These are phyloP conservation scores for Periparus ater DNA, from an alignment of 2,797 vertebrate genomes.

Conservation along the genomic window DNA sequence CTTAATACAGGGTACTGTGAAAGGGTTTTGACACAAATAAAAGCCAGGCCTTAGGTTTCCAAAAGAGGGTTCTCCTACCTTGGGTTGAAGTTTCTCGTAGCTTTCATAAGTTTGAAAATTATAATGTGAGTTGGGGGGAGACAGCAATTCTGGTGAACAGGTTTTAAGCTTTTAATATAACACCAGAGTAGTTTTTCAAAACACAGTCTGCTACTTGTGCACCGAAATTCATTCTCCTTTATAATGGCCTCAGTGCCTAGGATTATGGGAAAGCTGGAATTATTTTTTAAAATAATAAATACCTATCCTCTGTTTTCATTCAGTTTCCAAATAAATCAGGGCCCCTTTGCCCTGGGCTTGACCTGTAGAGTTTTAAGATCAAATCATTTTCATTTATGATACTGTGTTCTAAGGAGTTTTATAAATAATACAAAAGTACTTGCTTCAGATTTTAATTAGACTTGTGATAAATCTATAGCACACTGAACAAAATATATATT, in stretches of 20 bases:
- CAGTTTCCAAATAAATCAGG: not conserved
- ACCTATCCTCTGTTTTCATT: not conserved
- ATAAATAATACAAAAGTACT: not conserved
- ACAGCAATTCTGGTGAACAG: not conserved
- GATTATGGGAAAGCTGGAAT: not conserved
- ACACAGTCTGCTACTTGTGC: not conserved
- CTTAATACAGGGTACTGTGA: not conserved
- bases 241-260: not conserved
- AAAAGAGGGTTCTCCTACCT: not conserved
- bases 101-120: not conserved
- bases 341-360: not conserved
- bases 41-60: not conserved
- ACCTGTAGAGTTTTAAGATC: not conserved
- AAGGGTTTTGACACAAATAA: not conserved
- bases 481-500: not conserved
- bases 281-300: not conserved
- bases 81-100: not conserved
- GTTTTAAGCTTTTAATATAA: not conserved
- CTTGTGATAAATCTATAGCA: not conserved
- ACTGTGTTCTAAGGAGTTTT: not conserved
- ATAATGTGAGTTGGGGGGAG: not conserved
- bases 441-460: slow-evolving; percentile 18
- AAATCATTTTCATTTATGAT: not conserved
- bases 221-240: not conserved
- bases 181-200: not conserved